These are phyloP conservation scores for Scylla paramamosain DNA, from an alignment of 1,140 invertebrate genomes.

Conservation along the genomic window DNA sequence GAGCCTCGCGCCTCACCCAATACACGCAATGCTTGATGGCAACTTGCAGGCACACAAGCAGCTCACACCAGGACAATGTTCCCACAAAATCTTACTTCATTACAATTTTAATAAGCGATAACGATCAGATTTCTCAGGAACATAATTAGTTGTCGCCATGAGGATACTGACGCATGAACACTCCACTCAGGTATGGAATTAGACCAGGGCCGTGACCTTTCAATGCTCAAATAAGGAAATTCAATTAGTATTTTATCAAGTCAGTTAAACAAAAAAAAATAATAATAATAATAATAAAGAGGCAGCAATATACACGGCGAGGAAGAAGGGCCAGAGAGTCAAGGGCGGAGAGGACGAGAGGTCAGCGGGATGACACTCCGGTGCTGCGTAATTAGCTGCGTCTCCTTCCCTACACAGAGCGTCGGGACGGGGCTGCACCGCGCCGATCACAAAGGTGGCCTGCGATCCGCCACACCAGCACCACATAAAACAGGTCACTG, in stretches of 20 bases:
- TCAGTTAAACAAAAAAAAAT: neutral
- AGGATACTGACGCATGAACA: neutral
- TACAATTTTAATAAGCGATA: neutral
- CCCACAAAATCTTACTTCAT: neutral
- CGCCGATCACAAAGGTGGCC: too few species aligned
- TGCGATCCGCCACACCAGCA: too few species aligned
- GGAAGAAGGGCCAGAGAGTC: neutral
- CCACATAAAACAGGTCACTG: too few species aligned
- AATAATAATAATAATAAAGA: too few species aligned
- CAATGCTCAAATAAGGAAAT: neutral
- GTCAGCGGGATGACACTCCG: neutral
- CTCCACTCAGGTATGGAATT: neutral
- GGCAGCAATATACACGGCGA: neutral
- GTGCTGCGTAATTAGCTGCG: neutral
- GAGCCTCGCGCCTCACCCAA: too few species aligned
- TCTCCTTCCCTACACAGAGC: neutral
- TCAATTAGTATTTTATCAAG: neutral
- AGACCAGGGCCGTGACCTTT: neutral
- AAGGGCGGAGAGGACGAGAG: slow-evolving; percentile 6
- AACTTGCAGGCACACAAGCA: neutral
- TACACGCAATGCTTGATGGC: too few species aligned
- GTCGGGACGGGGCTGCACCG: too few species aligned
- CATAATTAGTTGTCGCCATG: neutral
- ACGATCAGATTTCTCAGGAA: neutral
- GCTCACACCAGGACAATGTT: neutral